Percentiles rank a stretch among this genome's conserved stretches.
phyloP scores from a whole-genome alignment of 2,113 vertebrate genomes.

The Anthoscopus minutus region DNA sequence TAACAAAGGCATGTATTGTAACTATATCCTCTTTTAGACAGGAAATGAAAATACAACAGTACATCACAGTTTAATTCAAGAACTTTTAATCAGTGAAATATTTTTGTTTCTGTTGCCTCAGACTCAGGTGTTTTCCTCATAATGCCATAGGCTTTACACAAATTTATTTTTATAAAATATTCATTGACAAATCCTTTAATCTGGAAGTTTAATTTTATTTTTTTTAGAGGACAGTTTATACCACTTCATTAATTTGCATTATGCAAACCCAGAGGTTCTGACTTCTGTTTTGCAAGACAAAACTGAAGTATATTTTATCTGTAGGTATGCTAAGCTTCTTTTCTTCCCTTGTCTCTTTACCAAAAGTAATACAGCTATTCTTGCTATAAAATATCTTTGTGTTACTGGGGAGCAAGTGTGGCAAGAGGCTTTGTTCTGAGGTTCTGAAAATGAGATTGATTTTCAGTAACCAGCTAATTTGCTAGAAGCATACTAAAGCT shows the following conservation, averaged over 20 bases:
- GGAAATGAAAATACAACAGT: neutral
- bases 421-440: neutral
- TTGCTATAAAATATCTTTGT: neutral
- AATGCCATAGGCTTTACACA: neutral
- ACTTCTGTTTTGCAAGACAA: constrained; percentile 19
- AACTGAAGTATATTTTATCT: constrained; percentile 45
- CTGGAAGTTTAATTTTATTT: constrained; percentile 31
- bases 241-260: constrained; percentile 47
- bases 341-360: neutral
- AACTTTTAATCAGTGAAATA: constrained; percentile 38
- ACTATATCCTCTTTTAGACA: neutral
- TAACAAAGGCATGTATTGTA: constrained; percentile 4
- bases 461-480: neutral
- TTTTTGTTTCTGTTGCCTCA: constrained; percentile 7
- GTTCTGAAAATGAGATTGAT: neutral
- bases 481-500: neutral
- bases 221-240: constrained; percentile 5
- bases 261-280: constrained; percentile 28
- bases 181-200: constrained; percentile 56
- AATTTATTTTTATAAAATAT: constrained; percentile 36
- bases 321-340: constrained; percentile 44
- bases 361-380: neutral
- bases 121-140: neutral
- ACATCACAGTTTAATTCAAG: constrained; percentile 11
- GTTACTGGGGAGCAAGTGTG: neutral